Evolutionary conservation across 2,888 invertebrate genomes (phyloP).

Genomic region (Amiota mariae): DNA sequence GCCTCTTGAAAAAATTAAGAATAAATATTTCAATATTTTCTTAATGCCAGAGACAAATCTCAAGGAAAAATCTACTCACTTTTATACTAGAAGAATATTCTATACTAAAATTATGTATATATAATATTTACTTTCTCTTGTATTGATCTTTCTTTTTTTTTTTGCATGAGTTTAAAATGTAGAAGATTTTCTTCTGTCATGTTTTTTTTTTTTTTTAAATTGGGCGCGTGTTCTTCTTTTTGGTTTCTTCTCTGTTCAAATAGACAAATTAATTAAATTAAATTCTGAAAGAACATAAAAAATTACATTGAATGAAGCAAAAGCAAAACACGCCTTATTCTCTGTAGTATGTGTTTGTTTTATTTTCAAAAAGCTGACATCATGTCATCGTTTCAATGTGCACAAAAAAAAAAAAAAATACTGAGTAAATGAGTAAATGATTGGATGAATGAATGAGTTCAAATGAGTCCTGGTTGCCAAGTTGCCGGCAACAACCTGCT

Average conservation of each 20-base stretch:
- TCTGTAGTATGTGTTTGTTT: background rate
- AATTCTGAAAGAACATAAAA: background rate
- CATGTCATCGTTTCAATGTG: background rate
- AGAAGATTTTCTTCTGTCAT: background rate
- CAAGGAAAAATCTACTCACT: too few species aligned
- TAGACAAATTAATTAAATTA: conserved; percentile 6
- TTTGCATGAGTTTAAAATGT: background rate
- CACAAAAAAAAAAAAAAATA: too few species aligned
- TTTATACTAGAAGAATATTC: too few species aligned
- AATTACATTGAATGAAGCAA: background rate
- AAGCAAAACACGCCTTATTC: background rate
- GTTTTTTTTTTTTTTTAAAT: too few species aligned
- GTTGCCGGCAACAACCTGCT: too few species aligned
- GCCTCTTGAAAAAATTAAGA: background rate
- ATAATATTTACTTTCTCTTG: too few species aligned
- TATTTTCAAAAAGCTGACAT: conserved; percentile 9
- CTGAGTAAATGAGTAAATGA: too few species aligned
- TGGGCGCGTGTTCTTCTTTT: background rate
- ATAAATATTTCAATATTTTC: conserved; percentile 7
- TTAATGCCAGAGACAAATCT: background rate
- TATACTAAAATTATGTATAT: too few species aligned
- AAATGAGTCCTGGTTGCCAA: too few species aligned
- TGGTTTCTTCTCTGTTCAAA: background rate
- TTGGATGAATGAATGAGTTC: too few species aligned
- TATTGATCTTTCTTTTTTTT: too few species aligned